A percentile compares a stretch with the other conserved stretches of the same genome.
Evolutionary conservation across 2,113 vertebrate species (phyloP).

Genomic region (cattle (Bos taurus)): DNA sequence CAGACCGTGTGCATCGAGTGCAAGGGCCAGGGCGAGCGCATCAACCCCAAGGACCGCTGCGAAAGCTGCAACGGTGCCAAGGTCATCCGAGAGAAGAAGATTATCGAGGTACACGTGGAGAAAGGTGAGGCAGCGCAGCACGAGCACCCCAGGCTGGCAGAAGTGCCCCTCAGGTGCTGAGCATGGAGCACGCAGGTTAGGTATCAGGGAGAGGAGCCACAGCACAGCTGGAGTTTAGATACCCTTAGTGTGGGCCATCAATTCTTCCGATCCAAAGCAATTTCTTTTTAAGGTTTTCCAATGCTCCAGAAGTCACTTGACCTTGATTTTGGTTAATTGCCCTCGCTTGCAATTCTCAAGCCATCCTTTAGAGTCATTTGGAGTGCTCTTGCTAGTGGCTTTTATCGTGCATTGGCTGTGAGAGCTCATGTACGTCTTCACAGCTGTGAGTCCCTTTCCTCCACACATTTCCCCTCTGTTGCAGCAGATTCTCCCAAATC

Average conservation of each 20-base stretch:
- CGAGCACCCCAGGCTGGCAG: neutral
- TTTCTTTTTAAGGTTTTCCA: neutral
- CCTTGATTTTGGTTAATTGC: neutral
- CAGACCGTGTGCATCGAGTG: slow-evolving; percentile 95
- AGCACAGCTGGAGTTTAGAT: neutral
- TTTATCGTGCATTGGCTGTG: neutral
- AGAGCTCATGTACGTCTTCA: neutral
- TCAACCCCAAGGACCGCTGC: slow-evolving; percentile 93
- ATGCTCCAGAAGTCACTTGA: neutral
- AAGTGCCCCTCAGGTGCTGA: accelerated
- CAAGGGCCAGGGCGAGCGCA: slow-evolving; percentile 93
- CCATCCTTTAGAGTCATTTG: neutral
- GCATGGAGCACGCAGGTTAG: accelerated
- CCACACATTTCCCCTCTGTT: no score
- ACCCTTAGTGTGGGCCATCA: neutral
- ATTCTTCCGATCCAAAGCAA: neutral
- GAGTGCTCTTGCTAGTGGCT: neutral
- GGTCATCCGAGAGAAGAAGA: slow-evolving; percentile 94
- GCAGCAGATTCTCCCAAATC: neutral
- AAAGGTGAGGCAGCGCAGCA: slow-evolving; percentile 84
- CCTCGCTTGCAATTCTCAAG: neutral
- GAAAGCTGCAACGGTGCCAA: slow-evolving; percentile 92
- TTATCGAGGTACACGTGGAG: slow-evolving; percentile 95
- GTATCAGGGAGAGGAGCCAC: neutral
- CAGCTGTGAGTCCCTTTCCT: neutral